Base-by-base conservation (phyloP, 2,797 vertebrate species). In the Nyctalus aviator region DNA sequence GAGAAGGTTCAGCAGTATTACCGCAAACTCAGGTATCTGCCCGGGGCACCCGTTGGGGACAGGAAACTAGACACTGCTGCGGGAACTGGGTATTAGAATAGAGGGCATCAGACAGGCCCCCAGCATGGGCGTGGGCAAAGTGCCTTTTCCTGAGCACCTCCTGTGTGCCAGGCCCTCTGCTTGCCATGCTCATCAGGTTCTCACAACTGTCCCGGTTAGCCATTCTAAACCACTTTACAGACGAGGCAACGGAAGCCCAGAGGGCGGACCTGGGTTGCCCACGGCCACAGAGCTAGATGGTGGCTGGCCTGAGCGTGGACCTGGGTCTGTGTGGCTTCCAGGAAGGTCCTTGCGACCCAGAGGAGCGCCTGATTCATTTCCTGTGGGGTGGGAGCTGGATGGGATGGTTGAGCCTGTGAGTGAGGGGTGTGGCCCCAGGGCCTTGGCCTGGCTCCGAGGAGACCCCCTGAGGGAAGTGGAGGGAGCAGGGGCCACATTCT, bases 1-100 rank as follows among this genome's bases (percentile, higher is more conserved):
- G 99, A 99, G 98, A 99, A 99, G 98, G 99, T 99, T 95, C 99
- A 99, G 97, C 98, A 98, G 94, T 99, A 99, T 97, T 99, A 99
- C 98, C 99, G 99, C 89, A 99, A 98, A 98, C 99, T 99, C 98
- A 99, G 99, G 99, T 99, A 97, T n/a, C 81, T 66, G 14, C 30
- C 30, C 27, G 25, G 73, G 72, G 4, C 15, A 1, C 32, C 0
- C 1, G 2, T 0, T 3, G 82, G 69, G 53, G 62, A 1, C 37
- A 2, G 91, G 77, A 17, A 9, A 15, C 75, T 1, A 55, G 71
- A 59, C 23, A 6, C 68, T 11, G 32, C 46, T 3, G 0, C 0
- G 0, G 21, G 21, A 23, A 3, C 9, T 3, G 35, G 59, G n/a
- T 4, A 1, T 46, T 4, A 27, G 81, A 6, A 0, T 1, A 2